phyloP scores from a whole-genome alignment of 1,140 invertebrate genomes.

The Mylabris phalerata region DNA sequence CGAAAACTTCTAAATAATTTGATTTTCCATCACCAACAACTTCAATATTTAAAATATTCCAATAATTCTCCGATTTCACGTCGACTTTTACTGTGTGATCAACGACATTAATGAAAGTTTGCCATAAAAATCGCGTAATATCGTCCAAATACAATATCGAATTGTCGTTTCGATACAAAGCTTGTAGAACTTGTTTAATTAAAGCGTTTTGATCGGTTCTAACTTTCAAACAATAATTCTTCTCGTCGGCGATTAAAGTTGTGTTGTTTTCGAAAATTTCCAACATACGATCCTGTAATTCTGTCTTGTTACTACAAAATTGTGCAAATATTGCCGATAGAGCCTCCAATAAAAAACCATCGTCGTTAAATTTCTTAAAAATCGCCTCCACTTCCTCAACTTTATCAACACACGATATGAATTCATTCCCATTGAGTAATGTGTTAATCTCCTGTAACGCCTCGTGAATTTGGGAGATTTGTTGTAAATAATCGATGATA shows the following conservation, averaged over 20 bases:
- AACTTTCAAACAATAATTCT: slow-evolving; percentile 19
- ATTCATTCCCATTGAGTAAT: slow-evolving; percentile 43
- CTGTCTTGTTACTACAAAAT: slow-evolving; percentile 39
- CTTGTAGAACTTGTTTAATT: slow-evolving; percentile 18
- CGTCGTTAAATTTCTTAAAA: slow-evolving; percentile 44
- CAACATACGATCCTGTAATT: slow-evolving; percentile 39
- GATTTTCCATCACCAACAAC: slow-evolving; percentile 44
- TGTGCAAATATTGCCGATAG: slow-evolving; percentile 38
- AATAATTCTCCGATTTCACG: slow-evolving; percentile 39
- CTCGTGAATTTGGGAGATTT: slow-evolving; percentile 48
- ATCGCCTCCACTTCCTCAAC: slow-evolving; percentile 45
- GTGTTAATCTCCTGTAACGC: slow-evolving; percentile 46
- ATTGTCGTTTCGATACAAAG: slow-evolving; percentile 16
- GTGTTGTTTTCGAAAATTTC: slow-evolving; percentile 46
- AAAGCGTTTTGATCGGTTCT: slow-evolving; percentile 16
- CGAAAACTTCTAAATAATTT: slow-evolving; percentile 52
- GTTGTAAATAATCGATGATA: slow-evolving; percentile 44
- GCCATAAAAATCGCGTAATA: slow-evolving; percentile 48
- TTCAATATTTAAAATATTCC: slow-evolving; percentile 44
- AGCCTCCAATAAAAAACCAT: slow-evolving; percentile 47
- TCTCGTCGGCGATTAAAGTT: slow-evolving; percentile 30
- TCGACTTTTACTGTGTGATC: slow-evolving; percentile 45
- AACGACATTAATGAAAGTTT: slow-evolving; percentile 51
- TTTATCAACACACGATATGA: slow-evolving; percentile 45
- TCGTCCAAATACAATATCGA: slow-evolving; percentile 23